Conservation (phyloP, 2,113 vertebrate species). For the Chelonoidis abingdonii region DNA sequence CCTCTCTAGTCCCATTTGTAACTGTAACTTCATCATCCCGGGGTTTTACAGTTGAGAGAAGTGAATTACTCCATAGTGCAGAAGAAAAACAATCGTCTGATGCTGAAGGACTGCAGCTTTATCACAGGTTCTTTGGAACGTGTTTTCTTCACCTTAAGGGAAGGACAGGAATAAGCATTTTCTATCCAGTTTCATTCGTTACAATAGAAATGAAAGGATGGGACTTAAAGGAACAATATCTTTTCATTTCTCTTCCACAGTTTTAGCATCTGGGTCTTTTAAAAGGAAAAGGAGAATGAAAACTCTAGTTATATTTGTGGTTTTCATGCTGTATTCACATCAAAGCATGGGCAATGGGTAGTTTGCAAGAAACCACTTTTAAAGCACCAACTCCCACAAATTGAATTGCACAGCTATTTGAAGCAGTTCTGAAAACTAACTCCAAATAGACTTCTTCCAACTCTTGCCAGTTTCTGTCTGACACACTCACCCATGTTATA, state of each 20-base stretch:
- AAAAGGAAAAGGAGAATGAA: background rate
- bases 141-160: constrained; percentile 61
- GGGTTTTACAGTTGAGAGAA: constrained; percentile 25
- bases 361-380: background rate
- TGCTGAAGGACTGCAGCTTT: constrained; percentile 39
- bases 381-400: background rate
- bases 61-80: constrained; percentile 5
- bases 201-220: background rate
- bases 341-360: background rate
- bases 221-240: constrained; percentile 20
- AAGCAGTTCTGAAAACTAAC: background rate
- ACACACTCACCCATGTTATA: fast-evolving
- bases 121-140: constrained; percentile 27
- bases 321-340: background rate
- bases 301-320: background rate
- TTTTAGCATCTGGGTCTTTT: background rate
- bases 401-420: background rate
- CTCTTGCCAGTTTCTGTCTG: background rate
- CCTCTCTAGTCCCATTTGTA: constrained; percentile 33
- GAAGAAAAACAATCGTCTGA: constrained; percentile 39
- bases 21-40: background rate
- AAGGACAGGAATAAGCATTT: constrained; percentile 55
- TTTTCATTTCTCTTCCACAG: fast-evolving
- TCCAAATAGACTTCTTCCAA: background rate
- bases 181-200: constrained; percentile 59